Base-by-base conservation (phyloP, 2,888 invertebrate species). In the Elgonia sp. region DNA sequence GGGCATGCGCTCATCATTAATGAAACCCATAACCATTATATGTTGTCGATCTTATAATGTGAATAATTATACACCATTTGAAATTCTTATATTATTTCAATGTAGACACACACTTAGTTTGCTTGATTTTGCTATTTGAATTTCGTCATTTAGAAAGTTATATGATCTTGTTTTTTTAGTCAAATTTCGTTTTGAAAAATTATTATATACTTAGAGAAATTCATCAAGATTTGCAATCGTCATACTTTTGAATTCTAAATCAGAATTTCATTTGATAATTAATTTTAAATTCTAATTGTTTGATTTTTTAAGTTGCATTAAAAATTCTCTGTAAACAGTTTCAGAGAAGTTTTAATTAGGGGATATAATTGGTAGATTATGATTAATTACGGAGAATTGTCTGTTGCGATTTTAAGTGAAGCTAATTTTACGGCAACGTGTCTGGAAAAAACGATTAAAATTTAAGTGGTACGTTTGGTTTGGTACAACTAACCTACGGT, bases 401-500 rank as follows among this genome's bases (percentile, higher is more conserved):
- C 29, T 29, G 29, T 29, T 29, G 29, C 29, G 29, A 29, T 62
- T 62, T 37, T 40, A 65, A 3, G 50, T 20, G 16, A 20, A 67
- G 65, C 40, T 65, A 67, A 67, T 72, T 55, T 72, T 8, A 39
- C 18, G 37, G 4, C 18, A 37, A 53, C 50, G 46, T 63, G 63
- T 63, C 50, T 50, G 20, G 21, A 67, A 53, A 57, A 14, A n/a
- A 18, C 63, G 53, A 55, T 57, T 57, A 7, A 60, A 73, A 73
- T 63, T 70, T 79, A 72, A 72, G 65, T 76, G n/a, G 53, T 69
- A 70, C 46, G 67, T 55, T 50, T 39, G 20, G 53, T 84, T 79
- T n/a, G 73, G 57, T 72, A 77, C 86, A 79, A 84, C 84, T 87
- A 87, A 84, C 84, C 81, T 87, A 87, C 87, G 87, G 62, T 72